Conservation (phyloP, 2,888 invertebrate species). For the Folsomia candida region DNA sequence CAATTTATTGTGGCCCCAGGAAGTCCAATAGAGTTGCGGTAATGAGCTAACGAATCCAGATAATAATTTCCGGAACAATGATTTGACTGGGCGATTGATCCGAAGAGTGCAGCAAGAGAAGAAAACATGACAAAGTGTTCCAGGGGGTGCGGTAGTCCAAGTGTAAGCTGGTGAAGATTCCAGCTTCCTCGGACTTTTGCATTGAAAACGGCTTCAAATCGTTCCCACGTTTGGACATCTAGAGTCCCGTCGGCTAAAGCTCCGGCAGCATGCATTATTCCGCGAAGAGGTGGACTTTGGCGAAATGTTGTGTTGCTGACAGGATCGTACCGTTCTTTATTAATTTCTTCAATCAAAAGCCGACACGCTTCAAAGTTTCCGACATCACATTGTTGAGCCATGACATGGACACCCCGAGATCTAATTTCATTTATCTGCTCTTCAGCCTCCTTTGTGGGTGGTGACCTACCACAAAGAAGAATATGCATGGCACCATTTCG, state of each 20-base stretch:
- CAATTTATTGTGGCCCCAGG: constrained; percentile 23
- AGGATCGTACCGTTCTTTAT: background rate
- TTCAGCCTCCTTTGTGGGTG: background rate
- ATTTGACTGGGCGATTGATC: constrained; percentile 16
- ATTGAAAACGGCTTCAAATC: constrained; percentile 11
- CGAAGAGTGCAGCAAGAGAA: background rate
- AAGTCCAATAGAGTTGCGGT: constrained; percentile 16
- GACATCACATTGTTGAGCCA: background rate
- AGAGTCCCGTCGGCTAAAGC: constrained; percentile 12
- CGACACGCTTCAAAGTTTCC: background rate
- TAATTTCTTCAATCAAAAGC: background rate
- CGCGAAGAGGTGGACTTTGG: constrained; percentile 20
- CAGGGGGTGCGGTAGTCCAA: constrained; percentile 8
- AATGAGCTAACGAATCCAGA: constrained; percentile 16
- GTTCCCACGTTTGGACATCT: constrained; percentile 20
- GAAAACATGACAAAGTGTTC: constrained; percentile 28
- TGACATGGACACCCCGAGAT: background rate
- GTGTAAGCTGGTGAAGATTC: constrained; percentile 20
- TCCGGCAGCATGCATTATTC: constrained; percentile 29
- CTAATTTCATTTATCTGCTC: constrained; percentile 1
- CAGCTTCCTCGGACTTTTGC: constrained; percentile 18
- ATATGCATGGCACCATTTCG: constrained; percentile 11
- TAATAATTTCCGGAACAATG: constrained; percentile 16
- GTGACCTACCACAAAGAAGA: constrained; percentile 3
- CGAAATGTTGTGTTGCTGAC: too few species aligned